A percentile compares a stretch with the other conserved stretches of the same genome.
Conservation (phyloP, 2,113 vertebrate species). For the Alligator sinensis region DNA sequence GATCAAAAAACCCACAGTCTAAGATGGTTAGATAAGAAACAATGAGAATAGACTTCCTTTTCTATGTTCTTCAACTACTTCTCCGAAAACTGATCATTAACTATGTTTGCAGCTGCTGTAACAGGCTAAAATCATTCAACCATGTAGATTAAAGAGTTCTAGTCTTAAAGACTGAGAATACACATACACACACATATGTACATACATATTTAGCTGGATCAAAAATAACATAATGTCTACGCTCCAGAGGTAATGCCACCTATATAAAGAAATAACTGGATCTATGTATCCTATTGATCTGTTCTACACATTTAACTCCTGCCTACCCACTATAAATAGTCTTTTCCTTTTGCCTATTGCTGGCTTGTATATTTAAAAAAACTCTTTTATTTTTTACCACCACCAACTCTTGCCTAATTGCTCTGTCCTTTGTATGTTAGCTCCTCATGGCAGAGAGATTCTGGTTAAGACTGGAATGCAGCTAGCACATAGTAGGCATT, state of each 20-base stretch:
- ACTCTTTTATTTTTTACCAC: background rate
- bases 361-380: background rate
- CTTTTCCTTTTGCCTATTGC: background rate
- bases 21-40: constrained; percentile 10
- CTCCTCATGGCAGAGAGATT: background rate
- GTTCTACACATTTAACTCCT: background rate
- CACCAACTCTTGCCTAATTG: background rate
- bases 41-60: background rate
- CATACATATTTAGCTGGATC: background rate
- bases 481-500: background rate
- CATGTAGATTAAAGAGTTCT: background rate
- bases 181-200: too few relatives aligned
- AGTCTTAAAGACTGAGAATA: background rate
- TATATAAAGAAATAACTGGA: constrained; percentile 31
- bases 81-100: constrained; percentile 23
- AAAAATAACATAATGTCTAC: background rate
- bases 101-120: constrained; percentile 24
- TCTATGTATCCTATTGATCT: background rate
- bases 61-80: background rate
- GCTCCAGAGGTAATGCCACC: background rate
- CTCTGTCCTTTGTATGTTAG: background rate
- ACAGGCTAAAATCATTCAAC: background rate
- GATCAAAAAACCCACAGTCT: constrained; percentile 4
- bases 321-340: background rate
- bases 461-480: background rate